Evolutionary conservation across 2,113 vertebrate genomes (phyloP), one percentile per base, ranked within the genome.

Genomic region (Grallaria varia): DNA sequence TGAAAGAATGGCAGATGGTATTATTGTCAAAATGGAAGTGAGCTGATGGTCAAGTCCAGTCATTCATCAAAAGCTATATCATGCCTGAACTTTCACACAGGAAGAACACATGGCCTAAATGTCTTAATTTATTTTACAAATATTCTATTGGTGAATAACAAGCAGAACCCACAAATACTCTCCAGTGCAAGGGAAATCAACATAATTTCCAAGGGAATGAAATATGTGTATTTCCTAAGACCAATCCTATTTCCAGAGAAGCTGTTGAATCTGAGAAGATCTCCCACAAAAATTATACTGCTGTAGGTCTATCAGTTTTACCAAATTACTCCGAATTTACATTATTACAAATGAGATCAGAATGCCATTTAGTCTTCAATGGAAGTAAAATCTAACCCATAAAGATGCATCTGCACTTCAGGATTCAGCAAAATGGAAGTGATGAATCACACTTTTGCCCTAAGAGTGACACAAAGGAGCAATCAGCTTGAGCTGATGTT

Each of bases 361-460:
- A 42, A 84, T 53, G 47, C 49, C 73, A 56, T 64, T 93, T 33
- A 72, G 8, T 14, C 20, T 31, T 84, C 93, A 89, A 7, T 45
- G 56, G 60, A 59, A 93, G 49, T 19, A 78, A 86, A 86, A 92
- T 68, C 52, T 49, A 81, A 94, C 64, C 72, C 75, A 53, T 27
- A 64, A 63, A 90, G 88, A 92, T 49, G 72, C 78, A 86, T 72
- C 87, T 94, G 75, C 75, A 83, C 33, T 73, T 77, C 22, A 71
- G 59, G 1, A 28, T 44, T 86, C 60, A 93, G 79, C 85, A 90
- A 66, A 77, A 88, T 56, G 79, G 76, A 72, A 94, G 72, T 45
- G 73, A 97, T 95, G 82, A 96, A 94, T 96, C 92, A 94, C 64
- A 58, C 52, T 78, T 66, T 10, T 90, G 96, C 76, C 93, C 92